phyloP scores from a whole-genome alignment of 2,797 vertebrate species.

The Octomys mimax region DNA sequence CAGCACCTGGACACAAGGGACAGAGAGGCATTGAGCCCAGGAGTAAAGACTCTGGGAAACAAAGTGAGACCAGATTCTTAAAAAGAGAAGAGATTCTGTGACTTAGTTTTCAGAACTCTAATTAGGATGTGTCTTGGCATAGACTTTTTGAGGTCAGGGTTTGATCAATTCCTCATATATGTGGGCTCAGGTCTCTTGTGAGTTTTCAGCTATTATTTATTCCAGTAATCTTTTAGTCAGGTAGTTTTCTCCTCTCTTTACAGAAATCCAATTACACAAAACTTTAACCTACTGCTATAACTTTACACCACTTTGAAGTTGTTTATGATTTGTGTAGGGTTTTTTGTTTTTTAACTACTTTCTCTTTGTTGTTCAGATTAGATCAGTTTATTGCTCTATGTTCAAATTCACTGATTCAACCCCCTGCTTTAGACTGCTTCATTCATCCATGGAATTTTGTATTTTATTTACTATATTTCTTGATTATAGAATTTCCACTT shows the following conservation, averaged over 20 bases:
- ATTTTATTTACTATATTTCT: background rate
- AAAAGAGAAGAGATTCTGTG: background rate
- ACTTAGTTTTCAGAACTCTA: background rate
- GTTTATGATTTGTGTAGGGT: background rate
- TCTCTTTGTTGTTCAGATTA: background rate
- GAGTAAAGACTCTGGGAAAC: background rate
- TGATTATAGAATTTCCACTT: background rate
- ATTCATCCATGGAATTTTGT: background rate
- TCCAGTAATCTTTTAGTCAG: background rate
- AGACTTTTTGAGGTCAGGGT: background rate
- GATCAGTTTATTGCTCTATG: background rate
- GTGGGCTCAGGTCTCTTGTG: background rate
- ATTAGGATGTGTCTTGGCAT: constrained; percentile 1
- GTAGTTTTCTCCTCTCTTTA: background rate
- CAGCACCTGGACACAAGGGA: background rate
- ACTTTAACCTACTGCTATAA: background rate
- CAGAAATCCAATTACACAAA: background rate
- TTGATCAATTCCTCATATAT: background rate
- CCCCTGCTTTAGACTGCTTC: background rate
- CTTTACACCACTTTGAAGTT: background rate
- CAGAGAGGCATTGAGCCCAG: background rate
- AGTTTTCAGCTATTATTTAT: background rate
- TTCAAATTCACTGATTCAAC: background rate
- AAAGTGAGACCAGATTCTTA: background rate
- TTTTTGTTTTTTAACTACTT: background rate